phyloP scores from a whole-genome alignment of 2,888 invertebrate genomes.

The Amorpha juglandis region DNA sequence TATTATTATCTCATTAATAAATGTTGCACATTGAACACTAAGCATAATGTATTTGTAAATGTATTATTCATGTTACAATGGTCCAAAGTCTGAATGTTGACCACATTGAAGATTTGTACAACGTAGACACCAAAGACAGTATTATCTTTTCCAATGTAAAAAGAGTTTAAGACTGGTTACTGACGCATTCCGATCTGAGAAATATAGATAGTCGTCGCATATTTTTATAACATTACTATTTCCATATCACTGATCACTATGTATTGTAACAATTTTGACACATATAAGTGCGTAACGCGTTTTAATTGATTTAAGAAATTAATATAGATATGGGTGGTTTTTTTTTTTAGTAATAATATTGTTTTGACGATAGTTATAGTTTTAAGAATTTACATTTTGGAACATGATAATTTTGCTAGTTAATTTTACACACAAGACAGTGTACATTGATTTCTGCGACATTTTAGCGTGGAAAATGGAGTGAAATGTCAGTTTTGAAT shows the following conservation, averaged over 20 bases:
- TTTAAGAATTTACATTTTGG: constrained; percentile 29
- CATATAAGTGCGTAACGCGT: constrained; percentile 47
- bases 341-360: constrained; percentile 32
- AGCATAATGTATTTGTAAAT: constrained; percentile 23
- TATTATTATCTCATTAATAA: constrained; percentile 24
- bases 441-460: constrained; percentile 36
- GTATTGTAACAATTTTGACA: constrained; percentile 38
- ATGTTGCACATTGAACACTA: constrained; percentile 26
- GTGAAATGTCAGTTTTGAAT: constrained; percentile 50
- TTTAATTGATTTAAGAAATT: constrained; percentile 45
- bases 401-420: constrained; percentile 25
- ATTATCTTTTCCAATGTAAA: constrained; percentile 20
- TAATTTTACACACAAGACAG: constrained; percentile 17
- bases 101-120: constrained; percentile 22
- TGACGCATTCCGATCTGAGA: constrained; percentile 47
- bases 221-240: constrained; percentile 50
- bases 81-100: constrained; percentile 25
- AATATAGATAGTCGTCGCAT: constrained; percentile 46
- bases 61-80: constrained; percentile 28
- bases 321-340: constrained; percentile 45
- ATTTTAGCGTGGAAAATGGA: constrained; percentile 68
- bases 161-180: constrained; percentile 48
- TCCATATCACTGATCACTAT: constrained; percentile 14
- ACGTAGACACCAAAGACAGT: constrained; percentile 22
- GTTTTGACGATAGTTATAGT: constrained; percentile 33